Evolutionary conservation across 2,113 vertebrate species (phyloP).

Genomic region (Cromileptes altivelis): DNA sequence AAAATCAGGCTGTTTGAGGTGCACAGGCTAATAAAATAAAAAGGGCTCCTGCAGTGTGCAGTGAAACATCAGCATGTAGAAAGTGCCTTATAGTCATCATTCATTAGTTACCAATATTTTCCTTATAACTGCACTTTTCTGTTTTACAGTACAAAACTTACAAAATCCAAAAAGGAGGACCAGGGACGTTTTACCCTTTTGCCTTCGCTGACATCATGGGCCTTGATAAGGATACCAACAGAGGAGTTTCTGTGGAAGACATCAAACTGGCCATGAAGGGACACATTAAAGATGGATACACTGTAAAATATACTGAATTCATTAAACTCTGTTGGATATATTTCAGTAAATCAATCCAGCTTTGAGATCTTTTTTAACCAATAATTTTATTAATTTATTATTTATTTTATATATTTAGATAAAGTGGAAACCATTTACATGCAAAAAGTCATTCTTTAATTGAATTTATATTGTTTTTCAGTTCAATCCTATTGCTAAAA

Average conservation of each 20-base stretch:
- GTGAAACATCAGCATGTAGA: no score
- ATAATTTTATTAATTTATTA: no score
- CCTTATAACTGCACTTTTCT: neutral
- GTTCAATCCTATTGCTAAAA: neutral
- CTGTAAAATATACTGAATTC: neutral
- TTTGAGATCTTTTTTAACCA: neutral
- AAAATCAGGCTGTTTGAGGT: no score
- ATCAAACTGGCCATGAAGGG: constrained; percentile 44
- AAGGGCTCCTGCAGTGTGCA: no score
- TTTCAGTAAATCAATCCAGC: neutral
- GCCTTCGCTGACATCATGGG: constrained; percentile 51
- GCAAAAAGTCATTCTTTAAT: neutral
- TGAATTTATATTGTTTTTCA: constrained; percentile 8
- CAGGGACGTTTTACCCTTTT: neutral
- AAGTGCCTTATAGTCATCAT: no score
- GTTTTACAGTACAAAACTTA: constrained; percentile 33
- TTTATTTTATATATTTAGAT: neutral
- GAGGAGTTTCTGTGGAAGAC: constrained; percentile 22
- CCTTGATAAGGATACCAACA: neutral
- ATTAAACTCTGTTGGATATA: neutral
- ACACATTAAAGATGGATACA: constrained; percentile 36
- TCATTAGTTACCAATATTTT: neutral
- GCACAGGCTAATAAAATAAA: no score
- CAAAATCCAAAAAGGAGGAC: constrained; percentile 4
- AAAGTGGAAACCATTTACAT: no score